A percentile compares a stretch with the other conserved stretches of the same genome.
phyloP scores from a whole-genome alignment of 1,140 invertebrate species.

The Drosophila trapezifrons region DNA sequence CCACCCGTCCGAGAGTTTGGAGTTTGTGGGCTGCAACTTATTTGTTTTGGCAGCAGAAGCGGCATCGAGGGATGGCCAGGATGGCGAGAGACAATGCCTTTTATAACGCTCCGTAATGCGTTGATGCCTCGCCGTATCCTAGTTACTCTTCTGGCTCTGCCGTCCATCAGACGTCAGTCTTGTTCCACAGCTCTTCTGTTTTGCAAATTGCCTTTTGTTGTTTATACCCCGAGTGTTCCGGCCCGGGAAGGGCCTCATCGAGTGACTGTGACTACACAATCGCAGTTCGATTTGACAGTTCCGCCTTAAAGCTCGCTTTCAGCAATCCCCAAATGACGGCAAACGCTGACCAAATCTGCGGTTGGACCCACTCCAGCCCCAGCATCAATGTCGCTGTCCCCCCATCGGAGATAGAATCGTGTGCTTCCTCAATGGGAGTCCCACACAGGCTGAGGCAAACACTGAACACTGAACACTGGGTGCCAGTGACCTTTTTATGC shows the following conservation, averaged over 20 bases:
- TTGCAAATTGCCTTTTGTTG: constrained; percentile 54
- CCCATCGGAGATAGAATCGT: constrained; percentile 14
- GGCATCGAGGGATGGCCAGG: background rate
- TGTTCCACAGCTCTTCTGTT: constrained; percentile 17
- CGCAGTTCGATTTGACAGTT: constrained; percentile 18
- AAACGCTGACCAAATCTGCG: constrained; percentile 24
- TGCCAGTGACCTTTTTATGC: constrained; percentile 82
- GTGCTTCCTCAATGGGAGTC: constrained; percentile 29
- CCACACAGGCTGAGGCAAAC: constrained; percentile 11
- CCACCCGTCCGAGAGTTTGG: constrained; percentile 8
- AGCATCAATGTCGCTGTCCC: constrained; percentile 3
- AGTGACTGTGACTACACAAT: constrained; percentile 8
- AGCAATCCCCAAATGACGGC: constrained; percentile 12
- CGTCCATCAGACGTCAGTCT: constrained; percentile 53
- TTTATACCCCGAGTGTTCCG: constrained; percentile 3
- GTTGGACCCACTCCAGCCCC: too few species aligned
- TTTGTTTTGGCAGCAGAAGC: constrained; percentile 42
- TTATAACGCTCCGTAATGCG: constrained; percentile 35
- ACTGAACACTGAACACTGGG: constrained; percentile 18
- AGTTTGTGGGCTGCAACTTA: constrained; percentile 22
- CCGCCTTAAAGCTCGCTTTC: background rate
- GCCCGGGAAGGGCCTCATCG: too few species aligned
- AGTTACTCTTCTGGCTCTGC: constrained; percentile 9
- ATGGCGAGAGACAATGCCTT: constrained; percentile 49
- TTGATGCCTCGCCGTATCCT: constrained; percentile 14